These are phyloP conservation scores for Polyergus mexicanus DNA, from an alignment of 1,140 invertebrate genomes.

Conservation along the genomic window DNA sequence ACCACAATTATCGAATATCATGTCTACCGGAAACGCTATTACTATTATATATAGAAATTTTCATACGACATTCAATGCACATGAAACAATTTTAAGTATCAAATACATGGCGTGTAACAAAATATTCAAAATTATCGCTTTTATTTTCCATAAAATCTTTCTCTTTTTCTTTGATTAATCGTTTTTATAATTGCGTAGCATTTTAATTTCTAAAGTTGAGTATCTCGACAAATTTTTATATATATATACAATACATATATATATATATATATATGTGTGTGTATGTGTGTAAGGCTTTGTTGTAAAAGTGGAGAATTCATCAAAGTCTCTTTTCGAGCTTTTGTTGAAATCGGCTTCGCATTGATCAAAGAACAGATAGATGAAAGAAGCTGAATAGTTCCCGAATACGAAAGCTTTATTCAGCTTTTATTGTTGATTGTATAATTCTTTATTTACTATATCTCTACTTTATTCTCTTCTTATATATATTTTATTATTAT, in stretches of 20 bases:
- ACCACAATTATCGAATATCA: not conserved
- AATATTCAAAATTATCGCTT: not conserved
- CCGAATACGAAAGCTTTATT: conserved; percentile 9
- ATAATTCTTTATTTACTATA: conserved; percentile 50
- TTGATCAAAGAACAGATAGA: conserved; percentile 37
- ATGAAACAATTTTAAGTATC: not conserved
- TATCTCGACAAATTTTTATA: not conserved
- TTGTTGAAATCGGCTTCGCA: conserved; percentile 33
- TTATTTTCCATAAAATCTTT: not conserved
- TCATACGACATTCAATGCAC: not conserved
- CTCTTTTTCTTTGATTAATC: not conserved
- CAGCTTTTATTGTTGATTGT: conserved; percentile 30
- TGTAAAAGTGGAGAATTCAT: not conserved
- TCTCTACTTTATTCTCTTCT: not conserved
- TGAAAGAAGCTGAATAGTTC: conserved; percentile 31
- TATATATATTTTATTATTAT: not conserved
- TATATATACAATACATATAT: too few relatives aligned
- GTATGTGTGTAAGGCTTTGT: not conserved
- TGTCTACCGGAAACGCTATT: not conserved
- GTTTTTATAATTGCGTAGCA: not conserved
- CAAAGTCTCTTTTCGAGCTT: not conserved
- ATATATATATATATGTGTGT: too few relatives aligned
- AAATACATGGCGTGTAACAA: not conserved
- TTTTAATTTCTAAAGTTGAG: conserved; percentile 1
- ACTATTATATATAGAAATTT: not conserved